Conservation (phyloP, 2,113 vertebrate genomes). For the Syngnathus floridae region DNA sequence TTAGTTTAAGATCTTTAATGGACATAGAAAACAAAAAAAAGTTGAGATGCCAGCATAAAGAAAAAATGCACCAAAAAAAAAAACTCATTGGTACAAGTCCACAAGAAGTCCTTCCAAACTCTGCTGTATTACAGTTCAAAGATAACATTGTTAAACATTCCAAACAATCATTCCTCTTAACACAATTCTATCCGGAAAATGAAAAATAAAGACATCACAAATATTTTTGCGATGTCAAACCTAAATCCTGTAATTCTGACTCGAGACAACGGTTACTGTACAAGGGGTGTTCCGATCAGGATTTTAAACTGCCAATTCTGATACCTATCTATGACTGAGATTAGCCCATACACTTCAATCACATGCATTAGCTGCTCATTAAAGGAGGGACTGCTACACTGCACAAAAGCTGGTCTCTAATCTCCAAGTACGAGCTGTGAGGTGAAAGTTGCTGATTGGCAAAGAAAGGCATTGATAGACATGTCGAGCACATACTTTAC, state of each 20-base stretch:
- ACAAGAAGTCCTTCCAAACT: not conserved
- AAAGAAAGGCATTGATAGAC: too few relatives aligned
- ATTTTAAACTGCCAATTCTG: too few relatives aligned
- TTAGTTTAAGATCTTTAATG: conserved; percentile 49
- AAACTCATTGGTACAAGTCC: conserved; percentile 12
- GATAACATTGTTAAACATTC: not conserved
- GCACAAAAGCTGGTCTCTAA: too few relatives aligned
- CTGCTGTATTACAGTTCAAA: not conserved
- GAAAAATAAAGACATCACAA: too few relatives aligned
- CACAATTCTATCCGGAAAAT: not conserved
- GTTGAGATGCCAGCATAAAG: conserved; percentile 7
- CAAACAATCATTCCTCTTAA: not conserved
- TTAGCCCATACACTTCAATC: too few relatives aligned
- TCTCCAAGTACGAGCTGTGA: too few relatives aligned
- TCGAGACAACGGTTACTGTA: not conserved
- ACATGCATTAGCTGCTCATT: too few relatives aligned
- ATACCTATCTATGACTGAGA: too few relatives aligned
- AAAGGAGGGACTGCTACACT: too few relatives aligned
- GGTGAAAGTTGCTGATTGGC: too few relatives aligned
- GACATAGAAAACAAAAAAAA: conserved; percentile 28
- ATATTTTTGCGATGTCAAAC: not conserved
- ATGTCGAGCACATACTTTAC: too few relatives aligned
- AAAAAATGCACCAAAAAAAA: not conserved
- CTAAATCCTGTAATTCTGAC: not conserved
- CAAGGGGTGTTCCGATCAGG: too few relatives aligned